Evolutionary conservation across 2,113 vertebrate genomes (phyloP), one percentile per base, ranked within the genome.

Genomic region (Oriolus oriolus): DNA sequence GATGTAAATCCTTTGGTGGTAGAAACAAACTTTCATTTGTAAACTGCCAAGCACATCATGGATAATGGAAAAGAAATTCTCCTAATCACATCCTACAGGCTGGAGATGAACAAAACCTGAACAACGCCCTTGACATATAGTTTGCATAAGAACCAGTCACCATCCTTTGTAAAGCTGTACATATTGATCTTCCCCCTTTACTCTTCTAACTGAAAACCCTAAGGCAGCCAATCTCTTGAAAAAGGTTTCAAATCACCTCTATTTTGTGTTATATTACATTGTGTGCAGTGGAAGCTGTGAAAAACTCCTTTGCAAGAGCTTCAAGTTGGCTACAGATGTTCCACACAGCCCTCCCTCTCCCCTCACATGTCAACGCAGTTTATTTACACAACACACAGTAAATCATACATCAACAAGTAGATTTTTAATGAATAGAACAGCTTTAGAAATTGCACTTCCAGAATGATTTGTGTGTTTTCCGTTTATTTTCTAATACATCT

Each of bases 401-500:
- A 73, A 63, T 65, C 54, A 70, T 31, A 12, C 50, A 84, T 56
- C 77, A 79, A 80, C 63, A 64, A 61, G 22, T 14, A 80, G 33
- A 30, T 20, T 88, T 87, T 69, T 85, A 88, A 93, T 63, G 9
- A 89, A 85, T 14, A 61, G 53, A 56, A 76, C 21, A 65, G 33
- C 45, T 57, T 85, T 77, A 41, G 50, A 79, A 24, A 89, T 88
- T 4, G 2, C 30, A 59, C 21, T 90, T 89, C 26, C 53, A 89
- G 54, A 61, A 89, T 50, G 27, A 87, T 71, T 75, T 71, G 52
- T 68, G n/a, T 79, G 37, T 73, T 95, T 87, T 90, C 54, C 10
- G 5, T 21, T 90, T 83, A 83, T 57, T 96, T 95, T 87, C 65
- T 87, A 88, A 74, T 50, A 69, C 7, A 56, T 83, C 45, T 91